Conservation (phyloP, 2,888 invertebrate species). For the Eupithecia subfuscata region DNA sequence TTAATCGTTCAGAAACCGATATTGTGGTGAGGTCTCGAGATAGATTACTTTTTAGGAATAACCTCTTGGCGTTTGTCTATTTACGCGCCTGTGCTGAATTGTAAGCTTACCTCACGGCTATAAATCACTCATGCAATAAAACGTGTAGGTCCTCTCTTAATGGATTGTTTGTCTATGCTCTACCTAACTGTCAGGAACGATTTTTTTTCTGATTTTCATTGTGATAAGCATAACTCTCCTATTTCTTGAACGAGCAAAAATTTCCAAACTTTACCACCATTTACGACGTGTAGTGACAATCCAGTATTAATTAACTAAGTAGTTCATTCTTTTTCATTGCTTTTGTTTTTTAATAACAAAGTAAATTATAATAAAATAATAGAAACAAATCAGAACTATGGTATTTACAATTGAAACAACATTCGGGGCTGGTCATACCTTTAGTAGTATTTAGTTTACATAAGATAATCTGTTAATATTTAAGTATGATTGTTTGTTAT, state of each 20-base stretch:
- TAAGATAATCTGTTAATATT: too few species aligned
- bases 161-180: conserved; percentile 17
- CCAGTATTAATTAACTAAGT: not conserved
- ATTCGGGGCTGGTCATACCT: too few species aligned
- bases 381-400: too few species aligned
- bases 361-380: too few species aligned
- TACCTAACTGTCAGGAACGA: not conserved
- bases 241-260: not conserved
- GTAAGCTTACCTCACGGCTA: conserved; percentile 52
- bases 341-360: too few species aligned
- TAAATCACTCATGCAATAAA: conserved; percentile 46
- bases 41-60: conserved; percentile 81
- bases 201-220: not conserved
- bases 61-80: conserved; percentile 79
- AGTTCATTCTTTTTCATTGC: too few species aligned
- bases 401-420: too few species aligned
- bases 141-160: conserved; percentile 15
- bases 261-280: not conserved
- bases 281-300: not conserved
- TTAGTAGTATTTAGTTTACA: too few species aligned
- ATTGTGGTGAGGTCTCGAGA: conserved; percentile 81
- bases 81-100: conserved; percentile 70
- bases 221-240: not conserved
- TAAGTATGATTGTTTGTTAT: too few species aligned
- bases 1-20: conserved; percentile 84